phyloP scores from a whole-genome alignment of 2,113 vertebrate genomes.

The Cephalophus harveyi region DNA sequence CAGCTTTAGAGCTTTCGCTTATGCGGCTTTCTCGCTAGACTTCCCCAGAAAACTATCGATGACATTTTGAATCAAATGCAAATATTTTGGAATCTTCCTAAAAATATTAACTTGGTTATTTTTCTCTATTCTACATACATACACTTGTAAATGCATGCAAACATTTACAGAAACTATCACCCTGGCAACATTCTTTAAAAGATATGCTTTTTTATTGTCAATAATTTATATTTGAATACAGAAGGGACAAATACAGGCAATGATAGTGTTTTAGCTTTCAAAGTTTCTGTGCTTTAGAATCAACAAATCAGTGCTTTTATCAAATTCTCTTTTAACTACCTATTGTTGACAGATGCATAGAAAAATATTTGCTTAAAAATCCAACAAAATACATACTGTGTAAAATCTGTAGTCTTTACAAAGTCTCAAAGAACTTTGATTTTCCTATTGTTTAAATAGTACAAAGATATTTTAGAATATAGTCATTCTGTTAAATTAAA shows the following conservation, averaged over 20 bases:
- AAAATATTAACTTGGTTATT: neutral
- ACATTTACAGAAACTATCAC: neutral
- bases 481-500: neutral
- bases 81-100: neutral
- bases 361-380: constrained; percentile 47
- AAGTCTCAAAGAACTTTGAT: neutral
- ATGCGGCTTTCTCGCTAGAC: neutral
- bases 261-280: neutral
- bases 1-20: neutral
- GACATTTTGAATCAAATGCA: neutral
- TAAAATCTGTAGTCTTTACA: neutral
- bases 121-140: neutral
- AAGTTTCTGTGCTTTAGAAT: neutral
- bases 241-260: neutral
- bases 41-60: neutral
- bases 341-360: neutral
- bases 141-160: neutral
- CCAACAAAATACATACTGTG: neutral
- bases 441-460: constrained; percentile 1
- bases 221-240: neutral
- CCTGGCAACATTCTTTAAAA: neutral
- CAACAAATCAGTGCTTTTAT: neutral
- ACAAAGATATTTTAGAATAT: neutral
- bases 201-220: neutral
- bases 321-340: neutral